Conservation (phyloP, 2,113 vertebrate species). For the Siniperca knerii region DNA sequence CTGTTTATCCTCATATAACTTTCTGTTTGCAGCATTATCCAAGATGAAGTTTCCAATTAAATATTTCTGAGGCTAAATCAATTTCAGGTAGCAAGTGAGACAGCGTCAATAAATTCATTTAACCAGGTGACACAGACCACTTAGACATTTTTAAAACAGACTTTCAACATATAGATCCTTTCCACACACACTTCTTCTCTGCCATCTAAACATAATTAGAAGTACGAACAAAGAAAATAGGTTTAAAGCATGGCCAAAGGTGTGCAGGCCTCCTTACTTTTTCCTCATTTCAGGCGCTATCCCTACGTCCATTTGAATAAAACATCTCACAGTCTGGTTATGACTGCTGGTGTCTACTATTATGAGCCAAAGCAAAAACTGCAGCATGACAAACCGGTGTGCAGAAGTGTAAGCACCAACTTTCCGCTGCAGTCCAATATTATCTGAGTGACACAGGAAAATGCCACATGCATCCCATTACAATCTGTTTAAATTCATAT, state of each 20-base stretch:
- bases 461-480: constrained; percentile 23
- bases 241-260: background rate
- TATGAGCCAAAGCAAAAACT: background rate
- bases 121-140: constrained; percentile 42
- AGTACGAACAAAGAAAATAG: background rate
- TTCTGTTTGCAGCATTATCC: constrained; percentile 46
- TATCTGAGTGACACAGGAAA: background rate
- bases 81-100: constrained; percentile 33
- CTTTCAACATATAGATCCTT: background rate
- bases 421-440: constrained; percentile 2
- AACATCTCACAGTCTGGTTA: background rate
- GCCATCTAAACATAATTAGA: background rate
- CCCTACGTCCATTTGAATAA: background rate
- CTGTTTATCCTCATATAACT: constrained; percentile 57
- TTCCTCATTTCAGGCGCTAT: background rate
- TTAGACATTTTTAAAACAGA: constrained; percentile 20
- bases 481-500: constrained; percentile 28
- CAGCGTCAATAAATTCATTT: constrained; percentile 48
- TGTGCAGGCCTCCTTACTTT: too few relatives aligned
- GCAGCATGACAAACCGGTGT: background rate
- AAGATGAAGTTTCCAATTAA: constrained; percentile 60
- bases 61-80: constrained; percentile 47
- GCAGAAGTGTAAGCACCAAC: background rate
- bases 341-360: background rate
- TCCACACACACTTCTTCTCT: too few relatives aligned